Evolutionary conservation across 2,888 invertebrate genomes (phyloP), one percentile per base, ranked within the genome.

Genomic region (Stenoptilia bipunctidactyla): DNA sequence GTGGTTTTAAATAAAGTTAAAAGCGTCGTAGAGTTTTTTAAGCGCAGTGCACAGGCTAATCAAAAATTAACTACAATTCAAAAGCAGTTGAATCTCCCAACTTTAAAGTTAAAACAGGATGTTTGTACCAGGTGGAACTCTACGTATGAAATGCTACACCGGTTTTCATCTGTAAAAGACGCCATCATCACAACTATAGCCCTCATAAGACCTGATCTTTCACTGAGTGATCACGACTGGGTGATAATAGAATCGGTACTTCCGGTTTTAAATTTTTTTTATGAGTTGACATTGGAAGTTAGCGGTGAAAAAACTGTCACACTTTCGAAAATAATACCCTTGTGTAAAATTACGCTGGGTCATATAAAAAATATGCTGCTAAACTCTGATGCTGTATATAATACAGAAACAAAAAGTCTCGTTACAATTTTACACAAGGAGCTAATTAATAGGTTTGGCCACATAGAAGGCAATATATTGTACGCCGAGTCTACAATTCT

Each of bases 401-500:
- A 5, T 5, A 3, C 20, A 20, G 20, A 20, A 20, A 20, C 8
- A 20, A 20, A 20, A 20, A 20, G 8, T 20, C 20, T 20, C 8
- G 8, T 20, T 3, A 20, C 3, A 5, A 3, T 5, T 20, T 8
- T 20, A 20, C 8, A 20, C 8, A 20, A 20, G 20, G 20, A 20
- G 20, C 20, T 20, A 8, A 20, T 3, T 20, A 5, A 20, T 20
- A 34, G 43, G 5, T 41, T 45, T 38, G 8, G 20, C 12, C 30
- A 40, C 8, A 34, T 43, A 20, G 45, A 45, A 34, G 27, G 12
- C 13, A 41, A 40, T 34, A 20, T 27, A 27, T 27, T 43, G 9
- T 38, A 40, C 15, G 40, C 41, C 5, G 45, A 42, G n/a, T 13
- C 34, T 34, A 43, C 43, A 8, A 40, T 46, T 27, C 33, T 46